Base-by-base conservation (phyloP, 2,888 invertebrate species). In the Crossocerus cetratus region DNA sequence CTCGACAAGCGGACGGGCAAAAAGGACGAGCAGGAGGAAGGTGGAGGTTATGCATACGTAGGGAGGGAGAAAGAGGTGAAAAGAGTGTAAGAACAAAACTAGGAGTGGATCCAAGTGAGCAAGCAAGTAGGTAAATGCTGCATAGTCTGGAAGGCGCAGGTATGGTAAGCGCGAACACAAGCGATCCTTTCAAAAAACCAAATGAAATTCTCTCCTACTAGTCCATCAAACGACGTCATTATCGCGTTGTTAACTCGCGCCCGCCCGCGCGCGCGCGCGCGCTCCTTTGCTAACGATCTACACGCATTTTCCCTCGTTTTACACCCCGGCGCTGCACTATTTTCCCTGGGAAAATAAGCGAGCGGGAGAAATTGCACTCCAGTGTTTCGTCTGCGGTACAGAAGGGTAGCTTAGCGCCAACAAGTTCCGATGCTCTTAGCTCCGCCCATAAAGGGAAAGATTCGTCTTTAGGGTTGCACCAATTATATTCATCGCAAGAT, bases 201-300 rank as follows among this genome's bases (percentile, higher is more conserved):
- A 74, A 82, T 76, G 70, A 71, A 82, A 81, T 32, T 32, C 32
- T 32, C 65, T 78, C 62, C 65, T 56, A 62, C 55, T 23, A 22
- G 59, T 45, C 43, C 65, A 63, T 43, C 63, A 74, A 83, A 79
- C 71, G 78, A 82, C 80, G 76, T 82, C 80, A 77, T 83, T 82
- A 83, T 83, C 78, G 78, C 61, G 60, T 55, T 59, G 72, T 72
- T 72, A 74, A 72, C 43, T 64, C 71, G 58, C 59, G 63, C 32
- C 11, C 32, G n/a, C n/a, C n/a, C n/a, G n/a, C n/a, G n/a, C 71
- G 58, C 59, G 63, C 32, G 5, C 32, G 32, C 32, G 32, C 32
- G 32, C 32, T 32, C 32, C 32, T 67, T 65, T 62, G 67, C 79
- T 83, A 81, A 83, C 75, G 79, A 80, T 74, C 76, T 64, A 13